These are phyloP conservation scores for Sipha maydis DNA, from an alignment of 2,888 invertebrate genomes.

Conservation along the genomic window DNA sequence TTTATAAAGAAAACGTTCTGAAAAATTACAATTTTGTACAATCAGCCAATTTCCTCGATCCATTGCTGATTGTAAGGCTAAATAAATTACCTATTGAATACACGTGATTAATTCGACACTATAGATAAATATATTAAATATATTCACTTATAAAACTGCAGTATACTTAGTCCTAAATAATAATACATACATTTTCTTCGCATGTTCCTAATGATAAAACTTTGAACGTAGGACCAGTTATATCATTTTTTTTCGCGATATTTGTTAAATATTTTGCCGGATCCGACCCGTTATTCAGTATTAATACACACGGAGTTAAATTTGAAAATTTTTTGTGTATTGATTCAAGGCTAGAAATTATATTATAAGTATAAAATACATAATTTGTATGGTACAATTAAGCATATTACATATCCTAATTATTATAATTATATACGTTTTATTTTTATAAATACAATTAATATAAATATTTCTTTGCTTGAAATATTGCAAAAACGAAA, in stretches of 20 bases:
- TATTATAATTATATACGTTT: too few relatives aligned
- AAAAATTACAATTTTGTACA: constrained; percentile 51
- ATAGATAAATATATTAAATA: background rate
- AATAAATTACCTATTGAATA: constrained; percentile 17
- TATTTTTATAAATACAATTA: too few relatives aligned
- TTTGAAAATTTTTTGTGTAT: constrained; percentile 47
- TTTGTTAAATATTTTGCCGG: background rate
- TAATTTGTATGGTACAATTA: too few relatives aligned
- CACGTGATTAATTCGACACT: background rate
- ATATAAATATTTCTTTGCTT: too few relatives aligned
- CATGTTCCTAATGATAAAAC: constrained; percentile 31
- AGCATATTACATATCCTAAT: too few relatives aligned
- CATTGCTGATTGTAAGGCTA: constrained; percentile 48
- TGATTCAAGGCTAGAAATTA: constrained; percentile 6
- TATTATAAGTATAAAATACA: background rate
- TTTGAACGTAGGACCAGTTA: constrained; percentile 33
- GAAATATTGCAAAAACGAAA: too few relatives aligned
- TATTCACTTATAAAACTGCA: too few relatives aligned
- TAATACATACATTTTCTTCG: constrained; percentile 28
- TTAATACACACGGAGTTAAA: constrained; percentile 28
- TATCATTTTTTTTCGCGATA: constrained; percentile 41
- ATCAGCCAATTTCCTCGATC: constrained; percentile 54
- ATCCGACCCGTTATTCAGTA: constrained; percentile 42
- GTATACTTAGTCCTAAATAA: background rate
- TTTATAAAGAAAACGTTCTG: constrained; percentile 4